Conservation (phyloP, 2,888 invertebrate species). For the Marronus borbonicus region DNA sequence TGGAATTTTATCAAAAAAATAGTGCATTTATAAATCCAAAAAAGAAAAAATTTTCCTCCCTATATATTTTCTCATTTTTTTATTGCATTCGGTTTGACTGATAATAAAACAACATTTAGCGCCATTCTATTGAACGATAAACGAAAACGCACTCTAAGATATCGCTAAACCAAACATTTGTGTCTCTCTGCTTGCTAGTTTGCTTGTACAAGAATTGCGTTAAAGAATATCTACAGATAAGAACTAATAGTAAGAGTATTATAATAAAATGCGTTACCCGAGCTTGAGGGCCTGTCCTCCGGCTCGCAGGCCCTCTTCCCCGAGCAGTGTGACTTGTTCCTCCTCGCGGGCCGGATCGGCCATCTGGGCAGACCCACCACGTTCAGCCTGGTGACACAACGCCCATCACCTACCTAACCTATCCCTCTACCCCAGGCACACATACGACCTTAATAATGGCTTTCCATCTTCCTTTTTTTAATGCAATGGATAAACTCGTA, state of each 20-base stretch:
- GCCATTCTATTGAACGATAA: too few species aligned
- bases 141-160: not conserved
- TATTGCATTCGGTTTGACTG: too few species aligned
- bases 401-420: conserved; percentile 61
- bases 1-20: too few species aligned
- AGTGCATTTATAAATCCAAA: too few species aligned
- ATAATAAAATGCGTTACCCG: conserved; percentile 80
- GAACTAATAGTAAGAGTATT: conserved; percentile 42
- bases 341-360: conserved; percentile 97
- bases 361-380: conserved; percentile 85
- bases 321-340: conserved; percentile 96
- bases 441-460: conserved; percentile 48
- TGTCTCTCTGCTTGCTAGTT: not conserved
- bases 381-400: conserved; percentile 83
- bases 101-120: too few species aligned
- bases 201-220: conserved; percentile 30
- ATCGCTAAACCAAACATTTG: not conserved
- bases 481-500: too few species aligned
- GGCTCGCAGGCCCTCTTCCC: conserved; percentile 95
- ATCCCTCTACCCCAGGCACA: conserved; percentile 47
- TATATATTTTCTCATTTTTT: too few species aligned
- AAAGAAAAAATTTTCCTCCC: too few species aligned
- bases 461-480: not conserved
- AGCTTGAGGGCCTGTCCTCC: conserved; percentile 97
- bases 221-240: conserved; percentile 26